These are phyloP conservation scores for Kradibia gibbosae DNA, from an alignment of 1,140 invertebrate species.

Conservation along the genomic window DNA sequence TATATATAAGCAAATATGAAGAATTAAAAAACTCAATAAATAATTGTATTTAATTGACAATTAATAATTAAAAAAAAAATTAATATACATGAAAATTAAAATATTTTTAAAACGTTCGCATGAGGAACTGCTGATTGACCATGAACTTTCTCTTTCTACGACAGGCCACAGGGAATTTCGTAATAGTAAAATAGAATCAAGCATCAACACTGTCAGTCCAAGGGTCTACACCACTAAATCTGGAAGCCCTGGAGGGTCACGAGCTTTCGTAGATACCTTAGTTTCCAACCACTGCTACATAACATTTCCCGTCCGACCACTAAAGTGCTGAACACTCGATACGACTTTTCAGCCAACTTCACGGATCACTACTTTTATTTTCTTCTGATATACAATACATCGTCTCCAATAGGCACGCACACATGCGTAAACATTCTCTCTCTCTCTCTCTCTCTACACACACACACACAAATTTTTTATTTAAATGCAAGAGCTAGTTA, in stretches of 20 bases:
- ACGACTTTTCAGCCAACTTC: constrained; percentile 14
- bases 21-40: not conserved
- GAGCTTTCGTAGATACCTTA: not conserved
- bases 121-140: constrained; percentile 9
- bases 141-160: constrained; percentile 14
- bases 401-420: no score
- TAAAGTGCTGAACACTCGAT: constrained; percentile 35
- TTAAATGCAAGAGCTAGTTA: no score
- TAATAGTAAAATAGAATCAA: constrained; percentile 5
- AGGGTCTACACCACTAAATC: not conserved
- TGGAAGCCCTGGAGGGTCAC: not conserved
- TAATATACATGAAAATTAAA: constrained; percentile 15
- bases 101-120: constrained; percentile 20
- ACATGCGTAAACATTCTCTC: no score
- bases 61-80: constrained; percentile 5
- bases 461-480: no score
- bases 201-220: constrained; percentile 3
- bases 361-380: not conserved
- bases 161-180: constrained; percentile 28
- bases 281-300: not conserved
- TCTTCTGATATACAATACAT: not conserved
- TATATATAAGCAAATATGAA: not conserved
- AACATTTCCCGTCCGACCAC: constrained; percentile 1
- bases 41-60: not conserved
- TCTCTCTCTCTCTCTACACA: no score